Conservation (phyloP, 64 coral and sea anemone species). For the Pocillopora verrucosa region DNA sequence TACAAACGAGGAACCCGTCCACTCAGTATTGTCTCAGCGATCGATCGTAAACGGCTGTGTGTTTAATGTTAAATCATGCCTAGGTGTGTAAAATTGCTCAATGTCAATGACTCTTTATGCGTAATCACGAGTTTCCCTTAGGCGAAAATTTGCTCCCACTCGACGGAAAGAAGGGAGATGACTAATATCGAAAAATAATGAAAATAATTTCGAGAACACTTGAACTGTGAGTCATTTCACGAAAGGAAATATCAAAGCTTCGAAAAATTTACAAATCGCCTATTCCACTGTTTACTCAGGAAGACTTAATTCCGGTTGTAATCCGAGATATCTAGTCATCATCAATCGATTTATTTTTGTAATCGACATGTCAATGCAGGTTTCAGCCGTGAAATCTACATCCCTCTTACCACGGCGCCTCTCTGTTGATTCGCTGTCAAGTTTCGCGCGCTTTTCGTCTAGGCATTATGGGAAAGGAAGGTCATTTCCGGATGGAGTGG, state of each 20-base stretch:
- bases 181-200: constrained; percentile 20
- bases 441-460: constrained; percentile 38
- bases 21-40: constrained; percentile 17
- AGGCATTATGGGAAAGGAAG: constrained; percentile 48
- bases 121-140: constrained; percentile 32
- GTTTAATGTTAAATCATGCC: neutral
- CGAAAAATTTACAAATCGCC: constrained; percentile 14
- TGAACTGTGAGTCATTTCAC: constrained; percentile 9
- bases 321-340: constrained; percentile 20
- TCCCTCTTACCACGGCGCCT: neutral
- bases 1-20: constrained; percentile 35
- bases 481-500: neutral
- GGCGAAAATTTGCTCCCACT: constrained; percentile 22
- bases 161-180: constrained; percentile 22
- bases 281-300: neutral
- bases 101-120: constrained; percentile 17
- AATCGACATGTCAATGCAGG: constrained; percentile 16
- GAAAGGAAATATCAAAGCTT: constrained; percentile 23
- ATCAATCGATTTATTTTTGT: constrained; percentile 31
- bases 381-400: constrained; percentile 38
- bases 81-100: constrained; percentile 15
- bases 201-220: constrained; percentile 24
- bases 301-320: constrained; percentile 19
- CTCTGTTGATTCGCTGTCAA: constrained; percentile 46
- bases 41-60: neutral